These are phyloP conservation scores for Chrysaora quinquecirrha DNA, from an alignment of 30 jellyfish, hydroid and myxozoan species.

Conservation along the genomic window DNA sequence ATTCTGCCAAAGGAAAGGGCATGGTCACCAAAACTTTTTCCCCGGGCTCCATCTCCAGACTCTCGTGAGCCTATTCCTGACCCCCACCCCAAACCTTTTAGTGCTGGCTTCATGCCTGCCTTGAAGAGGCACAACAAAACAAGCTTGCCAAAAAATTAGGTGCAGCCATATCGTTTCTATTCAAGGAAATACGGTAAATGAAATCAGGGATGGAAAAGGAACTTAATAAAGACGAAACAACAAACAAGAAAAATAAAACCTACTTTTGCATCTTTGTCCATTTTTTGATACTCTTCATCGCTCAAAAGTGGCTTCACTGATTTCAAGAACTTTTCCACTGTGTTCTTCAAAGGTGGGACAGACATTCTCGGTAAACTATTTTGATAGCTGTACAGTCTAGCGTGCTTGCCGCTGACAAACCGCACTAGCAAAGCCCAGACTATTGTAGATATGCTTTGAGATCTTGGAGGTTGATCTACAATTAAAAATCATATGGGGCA, in stretches of 20 bases:
- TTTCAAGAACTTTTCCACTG: conserved; percentile 70
- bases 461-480: conserved; percentile 94
- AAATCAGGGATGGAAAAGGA: not conserved
- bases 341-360: conserved; percentile 85
- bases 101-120: too few species aligned
- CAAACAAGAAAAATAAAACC: not conserved
- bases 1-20: too few species aligned
- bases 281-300: conserved; percentile 66
- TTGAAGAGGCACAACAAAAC: too few species aligned
- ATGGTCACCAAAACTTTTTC: too few species aligned
- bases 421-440: conserved; percentile 87
- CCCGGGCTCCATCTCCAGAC: too few species aligned
- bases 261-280: conserved; percentile 91
- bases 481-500: not conserved
- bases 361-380: conserved; percentile 91
- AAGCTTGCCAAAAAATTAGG: too few species aligned
- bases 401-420: conserved; percentile 86
- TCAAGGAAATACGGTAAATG: not conserved
- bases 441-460: conserved; percentile 77
- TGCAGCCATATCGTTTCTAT: too few species aligned
- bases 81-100: too few species aligned
- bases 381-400: conserved; percentile 88
- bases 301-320: conserved; percentile 80
- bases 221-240: not conserved
- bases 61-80: too few species aligned